Base-by-base conservation (phyloP, 2,797 vertebrate species). In the Tokudaia tokunoshimensis region DNA sequence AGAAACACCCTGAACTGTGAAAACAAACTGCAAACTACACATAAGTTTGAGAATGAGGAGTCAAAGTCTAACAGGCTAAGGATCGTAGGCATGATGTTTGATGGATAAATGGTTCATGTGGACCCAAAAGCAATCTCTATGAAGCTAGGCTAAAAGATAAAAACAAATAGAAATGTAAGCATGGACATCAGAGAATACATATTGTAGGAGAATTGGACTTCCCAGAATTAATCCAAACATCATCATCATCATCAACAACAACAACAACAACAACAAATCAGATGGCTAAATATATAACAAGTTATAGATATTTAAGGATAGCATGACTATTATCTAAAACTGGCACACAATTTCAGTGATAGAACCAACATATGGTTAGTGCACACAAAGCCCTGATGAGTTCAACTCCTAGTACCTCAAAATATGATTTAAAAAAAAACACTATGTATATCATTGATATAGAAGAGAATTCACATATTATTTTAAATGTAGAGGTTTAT, bases 1-100 rank as follows among this genome's bases (percentile, higher is more conserved):
- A 85, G 90, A 90, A 81, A 86, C 13, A 85, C 34, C 10, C 20
- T 59, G 37, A 94, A 75, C 34, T 85, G 50, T 74, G 74, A 96
- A 92, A 96, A 80, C 47, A 90, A 94, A 96, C 70, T 79, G 29
- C 29, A 94, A 88, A 47, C n/a, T 88, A 89, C 6, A 89, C 0
- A 67, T 26, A 88, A 52, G 67, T 50, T 52, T 79, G 75, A 55
- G 75, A 88, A 59, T 78, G 61, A 92, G 80, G 22, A 92, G 47
- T 61, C 29, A 63, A 83, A 83, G n/a, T 74, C 47, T 83, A 92
- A 72, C 26, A 79, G 61, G 44, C 41, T 72, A 63, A 81, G 10
- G 17, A 37, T 37, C 76, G 22, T 92, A 80, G 89, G 12, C 22
- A 80, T 7, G 47, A 34, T 47, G 37, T 81, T 91, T 81, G 82